phyloP scores from a whole-genome alignment of 2,797 vertebrate species.

The Esox masquinongy region DNA sequence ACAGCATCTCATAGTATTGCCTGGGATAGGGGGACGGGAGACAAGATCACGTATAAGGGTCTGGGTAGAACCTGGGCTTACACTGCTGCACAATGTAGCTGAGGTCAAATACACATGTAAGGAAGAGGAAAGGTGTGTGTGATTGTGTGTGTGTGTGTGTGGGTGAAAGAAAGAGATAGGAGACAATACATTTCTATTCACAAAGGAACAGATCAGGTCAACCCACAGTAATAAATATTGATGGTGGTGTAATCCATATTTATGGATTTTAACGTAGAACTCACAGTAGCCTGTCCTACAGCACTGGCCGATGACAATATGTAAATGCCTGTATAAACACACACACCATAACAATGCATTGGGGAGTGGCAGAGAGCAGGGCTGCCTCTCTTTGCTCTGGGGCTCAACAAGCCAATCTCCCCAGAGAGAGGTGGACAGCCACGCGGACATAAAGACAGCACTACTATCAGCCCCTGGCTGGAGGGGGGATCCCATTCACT shows the following conservation, averaged over 20 bases:
- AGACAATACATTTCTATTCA: not conserved
- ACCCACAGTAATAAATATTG: not conserved
- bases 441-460: no score
- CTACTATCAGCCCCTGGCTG: slow-evolving; percentile 24
- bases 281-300: not conserved
- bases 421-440: no score
- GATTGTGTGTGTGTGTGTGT: not conserved
- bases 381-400: not conserved
- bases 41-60: not conserved
- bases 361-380: slow-evolving; percentile 25
- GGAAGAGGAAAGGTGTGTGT: not conserved
- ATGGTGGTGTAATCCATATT: not conserved
- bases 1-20: slow-evolving; percentile 99
- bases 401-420: no score
- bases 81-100: no score
- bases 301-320: not conserved
- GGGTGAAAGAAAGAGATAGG: not conserved
- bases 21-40: slow-evolving; percentile 62
- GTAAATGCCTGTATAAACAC: not conserved
- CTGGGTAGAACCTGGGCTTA: no score
- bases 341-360: slow-evolving; percentile 17
- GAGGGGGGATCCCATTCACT: slow-evolving; percentile 25
- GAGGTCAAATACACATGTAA: no score
- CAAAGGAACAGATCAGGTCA: no score
- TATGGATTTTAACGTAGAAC: not conserved